Evolutionary conservation across 2,797 vertebrate species (phyloP), one percentile per base, ranked within the genome.

Genomic region (Sebastes goodei): DNA sequence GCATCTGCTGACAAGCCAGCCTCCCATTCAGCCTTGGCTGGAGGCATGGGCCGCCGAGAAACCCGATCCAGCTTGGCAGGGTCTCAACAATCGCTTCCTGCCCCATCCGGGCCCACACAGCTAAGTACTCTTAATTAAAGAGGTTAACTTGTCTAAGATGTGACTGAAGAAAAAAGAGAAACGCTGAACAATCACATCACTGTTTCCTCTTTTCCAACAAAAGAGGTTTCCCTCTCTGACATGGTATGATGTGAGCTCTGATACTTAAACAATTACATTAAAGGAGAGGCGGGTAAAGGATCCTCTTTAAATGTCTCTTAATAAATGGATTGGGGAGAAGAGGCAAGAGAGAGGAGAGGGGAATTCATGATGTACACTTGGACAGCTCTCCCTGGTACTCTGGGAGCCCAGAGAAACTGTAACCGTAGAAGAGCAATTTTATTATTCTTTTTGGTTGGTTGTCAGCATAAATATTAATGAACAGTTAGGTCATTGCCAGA

Each of bases 1-100:
- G 96, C 93, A 94, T 96, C 97, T 97, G 93, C 92, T 97, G 96
- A 96, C 94, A 97, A 96, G 92, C 86, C 91, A 94, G 92, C 86
- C 93, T 96, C 95, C 96, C 91, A 95, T 96, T 96, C 92, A 94
- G 87, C 94, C 90, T 95, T 94, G 94, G 92, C 91, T 94, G 89
- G 93, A 83, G 94, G 89, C 80, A 90, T 86, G 72, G 93, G 80
- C 89, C 82, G 83, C 87, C 85, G 92, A 93, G 93, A 96, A 97
- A 96, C 94, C 86, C 94, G 91, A 97, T 96, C 93, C 93, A 92
- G 91, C 94, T 93, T 95, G 93, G 92, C 89, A 94, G 92, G 93
- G 91, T 94, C 82, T 94, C 93, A 95, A 91, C 84, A 94, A 96
- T 96, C 92, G 92, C 95, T 97, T 96, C 94, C 91, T 93, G 93